Conservation (phyloP, 2,113 vertebrate genomes). For the Callorhinus ursinus region DNA sequence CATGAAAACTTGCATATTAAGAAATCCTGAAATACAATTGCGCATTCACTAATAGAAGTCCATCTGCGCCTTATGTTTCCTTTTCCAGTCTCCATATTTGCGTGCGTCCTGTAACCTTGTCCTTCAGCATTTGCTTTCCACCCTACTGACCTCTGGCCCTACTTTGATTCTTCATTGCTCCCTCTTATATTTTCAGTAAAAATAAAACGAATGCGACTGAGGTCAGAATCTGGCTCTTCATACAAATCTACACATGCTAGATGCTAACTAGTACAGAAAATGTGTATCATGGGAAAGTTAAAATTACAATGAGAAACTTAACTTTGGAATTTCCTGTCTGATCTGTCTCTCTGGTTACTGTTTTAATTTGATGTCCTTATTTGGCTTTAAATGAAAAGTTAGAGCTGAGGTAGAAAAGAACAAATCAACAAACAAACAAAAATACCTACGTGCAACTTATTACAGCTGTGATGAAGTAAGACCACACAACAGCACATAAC, state of each 20-base stretch:
- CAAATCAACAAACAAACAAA: constrained; percentile 2
- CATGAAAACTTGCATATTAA: neutral
- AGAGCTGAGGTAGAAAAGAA: neutral
- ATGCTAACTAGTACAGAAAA: neutral
- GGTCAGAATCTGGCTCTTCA: constrained; percentile 44
- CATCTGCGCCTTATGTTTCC: neutral
- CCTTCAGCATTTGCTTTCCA: neutral
- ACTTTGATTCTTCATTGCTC: constrained; percentile 18
- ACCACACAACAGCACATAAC: neutral
- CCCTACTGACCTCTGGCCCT: constrained; percentile 23
- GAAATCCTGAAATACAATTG: neutral
- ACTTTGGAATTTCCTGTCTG: constrained; percentile 48
- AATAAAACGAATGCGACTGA: constrained; percentile 43
- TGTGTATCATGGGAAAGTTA: constrained; percentile 16
- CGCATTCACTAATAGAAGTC: neutral
- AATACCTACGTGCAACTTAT: neutral
- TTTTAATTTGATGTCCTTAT: constrained; percentile 41
- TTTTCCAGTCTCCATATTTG: neutral
- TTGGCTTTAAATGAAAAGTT: constrained; percentile 42
- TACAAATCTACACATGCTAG: neutral
- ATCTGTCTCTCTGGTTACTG: constrained; percentile 15
- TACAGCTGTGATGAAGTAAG: neutral
- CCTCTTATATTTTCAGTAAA: constrained; percentile 34
- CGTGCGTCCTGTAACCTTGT: neutral
- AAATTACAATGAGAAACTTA: neutral